These are phyloP conservation scores for Coturnix japonica DNA, from an alignment of 2,113 vertebrate species.

Conservation along the genomic window DNA sequence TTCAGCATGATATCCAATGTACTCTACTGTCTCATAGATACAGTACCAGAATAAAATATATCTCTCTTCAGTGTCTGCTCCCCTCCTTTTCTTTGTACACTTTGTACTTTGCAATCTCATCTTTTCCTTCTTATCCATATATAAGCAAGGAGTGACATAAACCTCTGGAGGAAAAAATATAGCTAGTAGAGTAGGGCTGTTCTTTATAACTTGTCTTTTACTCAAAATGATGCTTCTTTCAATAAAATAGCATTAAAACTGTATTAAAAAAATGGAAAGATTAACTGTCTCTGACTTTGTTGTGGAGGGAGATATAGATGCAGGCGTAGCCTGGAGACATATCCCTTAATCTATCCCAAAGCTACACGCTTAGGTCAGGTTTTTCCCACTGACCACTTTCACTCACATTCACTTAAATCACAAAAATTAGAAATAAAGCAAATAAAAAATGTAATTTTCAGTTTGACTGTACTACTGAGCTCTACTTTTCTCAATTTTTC, in stretches of 20 bases:
- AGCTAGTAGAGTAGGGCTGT: not conserved
- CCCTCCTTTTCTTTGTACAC: not conserved
- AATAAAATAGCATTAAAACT: not conserved
- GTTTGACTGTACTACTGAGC: not conserved
- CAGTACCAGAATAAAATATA: not conserved
- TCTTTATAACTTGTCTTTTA: not conserved
- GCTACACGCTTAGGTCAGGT: not conserved
- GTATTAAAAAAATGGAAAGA: not conserved
- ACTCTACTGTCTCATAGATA: not conserved
- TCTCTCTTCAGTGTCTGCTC: not conserved
- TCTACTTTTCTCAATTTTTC: not conserved
- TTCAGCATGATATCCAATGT: not conserved
- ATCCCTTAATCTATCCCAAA: accelerated
- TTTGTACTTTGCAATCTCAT: not conserved
- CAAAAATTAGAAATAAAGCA: not conserved
- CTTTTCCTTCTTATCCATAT: not conserved
- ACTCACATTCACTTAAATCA: not conserved
- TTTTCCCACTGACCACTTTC: not conserved
- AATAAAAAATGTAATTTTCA: not conserved
- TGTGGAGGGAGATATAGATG: not conserved
- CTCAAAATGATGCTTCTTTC: not conserved
- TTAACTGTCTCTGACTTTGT: not conserved
- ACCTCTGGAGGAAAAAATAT: not conserved
- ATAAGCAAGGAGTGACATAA: not conserved
- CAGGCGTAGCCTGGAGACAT: not conserved